A percentile compares a stretch with the other conserved stretches of the same genome.
These are phyloP conservation scores for Halcyon badia DNA, from an alignment of 2,797 vertebrate genomes.

Conservation along the genomic window DNA sequence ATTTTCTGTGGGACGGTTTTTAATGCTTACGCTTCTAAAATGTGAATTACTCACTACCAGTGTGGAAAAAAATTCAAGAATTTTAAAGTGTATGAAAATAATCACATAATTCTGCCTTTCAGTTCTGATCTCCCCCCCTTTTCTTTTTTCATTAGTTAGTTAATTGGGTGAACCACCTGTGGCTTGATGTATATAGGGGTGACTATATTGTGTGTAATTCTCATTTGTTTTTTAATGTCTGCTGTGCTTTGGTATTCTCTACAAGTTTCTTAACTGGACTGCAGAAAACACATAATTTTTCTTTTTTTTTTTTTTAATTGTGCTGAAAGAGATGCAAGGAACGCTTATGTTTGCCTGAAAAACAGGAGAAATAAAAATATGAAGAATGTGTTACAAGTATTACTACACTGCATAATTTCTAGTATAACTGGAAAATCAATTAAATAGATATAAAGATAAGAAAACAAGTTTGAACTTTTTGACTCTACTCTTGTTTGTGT, in stretches of 20 bases:
- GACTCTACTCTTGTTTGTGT: not conserved
- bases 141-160: not conserved
- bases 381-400: not conserved
- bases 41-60: not conserved
- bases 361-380: not conserved
- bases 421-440: not conserved
- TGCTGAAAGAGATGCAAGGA: not conserved
- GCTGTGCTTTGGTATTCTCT: not conserved
- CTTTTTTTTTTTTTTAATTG: not conserved
- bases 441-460: not conserved
- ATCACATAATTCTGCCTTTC: not conserved
- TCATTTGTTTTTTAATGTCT: not conserved
- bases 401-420: not conserved
- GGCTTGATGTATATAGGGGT: not conserved
- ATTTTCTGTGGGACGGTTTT: slow-evolving; percentile 13
- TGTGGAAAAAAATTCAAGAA: not conserved
- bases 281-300: not conserved
- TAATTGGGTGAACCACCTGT: not conserved
- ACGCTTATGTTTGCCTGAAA: not conserved
- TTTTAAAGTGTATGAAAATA: slow-evolving; percentile 1
- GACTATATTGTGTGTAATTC: not conserved
- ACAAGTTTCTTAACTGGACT: not conserved
- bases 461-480: not conserved
- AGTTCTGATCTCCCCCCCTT: not conserved
- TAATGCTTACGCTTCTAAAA: slow-evolving; percentile 19